These are phyloP conservation scores for Macquaria australasica DNA, from an alignment of 2,113 vertebrate genomes.

Conservation along the genomic window DNA sequence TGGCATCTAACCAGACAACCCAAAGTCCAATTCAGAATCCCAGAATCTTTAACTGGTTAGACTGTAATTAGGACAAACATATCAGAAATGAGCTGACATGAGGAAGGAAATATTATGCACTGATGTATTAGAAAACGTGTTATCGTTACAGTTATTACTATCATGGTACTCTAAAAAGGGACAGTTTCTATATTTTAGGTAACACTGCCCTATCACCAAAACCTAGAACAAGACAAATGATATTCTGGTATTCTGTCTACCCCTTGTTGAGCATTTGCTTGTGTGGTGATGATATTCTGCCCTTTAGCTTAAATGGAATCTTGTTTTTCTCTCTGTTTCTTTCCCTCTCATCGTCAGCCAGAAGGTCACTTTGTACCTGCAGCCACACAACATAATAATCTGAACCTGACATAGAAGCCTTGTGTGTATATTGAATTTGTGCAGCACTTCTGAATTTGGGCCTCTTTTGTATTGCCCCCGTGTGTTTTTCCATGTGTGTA, in stretches of 20 bases:
- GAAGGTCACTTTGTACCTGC: conserved; percentile 66
- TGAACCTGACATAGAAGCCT: conserved; percentile 38
- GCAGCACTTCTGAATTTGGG: conserved; percentile 23
- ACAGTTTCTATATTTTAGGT: neutral
- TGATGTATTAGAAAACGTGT: neutral
- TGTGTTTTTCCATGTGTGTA: conserved; percentile 1
- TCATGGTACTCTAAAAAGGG: neutral
- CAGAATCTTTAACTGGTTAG: neutral
- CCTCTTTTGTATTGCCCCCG: neutral
- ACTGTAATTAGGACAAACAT: neutral
- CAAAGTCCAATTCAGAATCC: neutral
- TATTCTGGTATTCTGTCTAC: neutral
- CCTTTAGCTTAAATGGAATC: conserved; percentile 40
- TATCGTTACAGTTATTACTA: neutral
- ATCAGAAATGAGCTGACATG: neutral
- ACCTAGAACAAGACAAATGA: neutral
- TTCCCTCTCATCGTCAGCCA: conserved; percentile 35
- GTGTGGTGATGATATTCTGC: conserved; percentile 50
- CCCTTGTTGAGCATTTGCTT: conserved; percentile 21
- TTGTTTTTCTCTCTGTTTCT: conserved; percentile 7
- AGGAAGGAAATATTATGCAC: neutral
- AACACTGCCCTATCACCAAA: neutral
- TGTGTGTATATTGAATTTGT: conserved; percentile 8
- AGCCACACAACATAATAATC: conserved; percentile 59
- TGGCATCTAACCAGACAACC: no score